phyloP scores from a whole-genome alignment of 2,888 invertebrate species.

The Tuberolachnus salignus region DNA sequence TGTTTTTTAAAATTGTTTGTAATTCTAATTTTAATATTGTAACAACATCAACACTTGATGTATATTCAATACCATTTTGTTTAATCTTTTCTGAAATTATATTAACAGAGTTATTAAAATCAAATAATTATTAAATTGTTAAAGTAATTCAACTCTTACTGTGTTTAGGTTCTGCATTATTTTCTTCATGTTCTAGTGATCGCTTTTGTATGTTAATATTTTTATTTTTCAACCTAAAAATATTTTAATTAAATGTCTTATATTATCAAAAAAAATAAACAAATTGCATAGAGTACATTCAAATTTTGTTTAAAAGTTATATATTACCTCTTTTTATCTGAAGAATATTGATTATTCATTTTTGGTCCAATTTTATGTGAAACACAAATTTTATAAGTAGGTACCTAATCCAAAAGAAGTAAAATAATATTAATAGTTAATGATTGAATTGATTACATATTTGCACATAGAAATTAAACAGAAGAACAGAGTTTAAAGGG shows the following conservation, averaged over 20 bases:
- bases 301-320: too few species aligned
- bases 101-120: not conserved
- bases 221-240: constrained; percentile 20
- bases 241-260: not conserved
- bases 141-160: constrained; percentile 23
- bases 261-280: too few species aligned
- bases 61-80: not conserved
- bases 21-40: constrained; percentile 16
- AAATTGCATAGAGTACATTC: too few species aligned
- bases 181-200: not conserved
- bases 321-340: too few species aligned
- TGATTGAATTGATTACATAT: not conserved
- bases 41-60: constrained; percentile 3
- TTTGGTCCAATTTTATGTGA: too few species aligned
- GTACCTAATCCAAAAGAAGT: not conserved
- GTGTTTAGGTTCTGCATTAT: not conserved
- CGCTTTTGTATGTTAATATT: not conserved
- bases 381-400: not conserved
- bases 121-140: not conserved
- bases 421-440: not conserved
- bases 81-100: constrained; percentile 31
- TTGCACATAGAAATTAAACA: too few species aligned
- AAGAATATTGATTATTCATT: too few species aligned
- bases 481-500: too few species aligned
- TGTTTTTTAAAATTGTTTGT: constrained; percentile 15